Evolutionary conservation across 2,113 vertebrate genomes (phyloP), one percentile per base, ranked within the genome.

Genomic region (Pandion haliaetus): DNA sequence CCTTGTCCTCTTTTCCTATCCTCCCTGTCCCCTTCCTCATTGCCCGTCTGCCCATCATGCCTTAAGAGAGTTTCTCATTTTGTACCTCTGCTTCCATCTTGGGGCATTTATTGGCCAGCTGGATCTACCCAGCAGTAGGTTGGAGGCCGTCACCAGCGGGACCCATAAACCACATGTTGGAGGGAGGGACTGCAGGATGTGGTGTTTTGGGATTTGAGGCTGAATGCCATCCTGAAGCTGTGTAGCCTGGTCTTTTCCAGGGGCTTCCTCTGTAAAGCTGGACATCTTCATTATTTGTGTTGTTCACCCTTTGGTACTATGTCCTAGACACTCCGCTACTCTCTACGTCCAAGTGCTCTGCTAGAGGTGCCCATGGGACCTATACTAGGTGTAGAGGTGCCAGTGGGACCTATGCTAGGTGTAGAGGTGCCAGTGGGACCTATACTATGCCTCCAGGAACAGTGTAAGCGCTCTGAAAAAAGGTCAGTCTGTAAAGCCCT

Each of bases 121-220:
- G 45, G 38, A 71, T 63, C 25, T 28, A 47, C 21, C 19, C 58
- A 72, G 58, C 23, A 71, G 28, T 38, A 44, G 54, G 5, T 14
- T 69, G 67, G 49, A 32, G 25, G 15, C 28, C 15, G 11, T 15
- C 49, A 32, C 8, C 9, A 8, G 25, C 29, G 69, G 24, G 45
- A 61, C 72, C 28, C 20, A 20, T 25, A 50, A 66, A 31, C 11
- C 54, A 44, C 34, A 9, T 7, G 12, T 2, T 72, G 45, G 55
- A 81, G 42, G 47, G 50, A 69, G 17, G 14, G 29, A 17, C 2
- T 2, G 29, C 40, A 36, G 40, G 36, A 79, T 36, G 17, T 54
- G 32, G 14, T 0, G 0, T 36, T 72, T 49, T 1, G 1, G 31
- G 12, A 12, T 7, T 14, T 2, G 5, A 44, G 54, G 20, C 28